Conservation (phyloP, 2,888 invertebrate species). For the Zhuqinia jingwanae region DNA sequence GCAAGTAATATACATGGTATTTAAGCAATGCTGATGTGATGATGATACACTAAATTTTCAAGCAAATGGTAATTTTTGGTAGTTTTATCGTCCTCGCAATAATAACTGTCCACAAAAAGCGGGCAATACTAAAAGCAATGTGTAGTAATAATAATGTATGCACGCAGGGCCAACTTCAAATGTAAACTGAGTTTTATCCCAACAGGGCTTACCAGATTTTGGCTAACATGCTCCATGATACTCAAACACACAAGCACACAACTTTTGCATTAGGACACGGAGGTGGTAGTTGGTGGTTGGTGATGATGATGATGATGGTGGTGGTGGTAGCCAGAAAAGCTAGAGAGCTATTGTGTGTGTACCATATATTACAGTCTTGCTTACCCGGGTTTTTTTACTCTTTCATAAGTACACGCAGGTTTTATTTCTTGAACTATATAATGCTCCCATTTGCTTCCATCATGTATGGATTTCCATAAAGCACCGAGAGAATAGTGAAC, state of each 20-base stretch:
- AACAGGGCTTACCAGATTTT: slow-evolving; percentile 47
- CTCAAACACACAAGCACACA: slow-evolving; percentile 4
- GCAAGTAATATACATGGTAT: not conserved
- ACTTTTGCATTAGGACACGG: slow-evolving; percentile 10
- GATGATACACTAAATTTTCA: not conserved
- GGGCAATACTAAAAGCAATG: no score
- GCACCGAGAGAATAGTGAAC: no score
- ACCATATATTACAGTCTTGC: no score
- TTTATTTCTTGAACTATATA: slow-evolving; percentile 2
- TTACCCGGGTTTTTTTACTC: slow-evolving; percentile 52
- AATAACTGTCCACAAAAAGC: slow-evolving; percentile 5
- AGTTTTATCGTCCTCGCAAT: not conserved
- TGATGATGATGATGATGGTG: no score
- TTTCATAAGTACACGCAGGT: no score
- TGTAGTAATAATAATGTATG: no score
- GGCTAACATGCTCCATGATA: slow-evolving; percentile 36
- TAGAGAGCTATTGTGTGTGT: no score
- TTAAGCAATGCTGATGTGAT: not conserved
- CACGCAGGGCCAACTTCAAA: slow-evolving; percentile 33
- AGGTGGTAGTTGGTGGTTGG: no score
- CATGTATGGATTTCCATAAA: slow-evolving; percentile 25
- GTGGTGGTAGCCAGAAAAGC: not conserved
- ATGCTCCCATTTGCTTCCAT: slow-evolving; percentile 39
- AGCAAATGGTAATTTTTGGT: not conserved
- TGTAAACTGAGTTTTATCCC: slow-evolving; percentile 56